Base-by-base conservation (phyloP, 2,113 vertebrate species). In the Phrynosoma platyrhinos region DNA sequence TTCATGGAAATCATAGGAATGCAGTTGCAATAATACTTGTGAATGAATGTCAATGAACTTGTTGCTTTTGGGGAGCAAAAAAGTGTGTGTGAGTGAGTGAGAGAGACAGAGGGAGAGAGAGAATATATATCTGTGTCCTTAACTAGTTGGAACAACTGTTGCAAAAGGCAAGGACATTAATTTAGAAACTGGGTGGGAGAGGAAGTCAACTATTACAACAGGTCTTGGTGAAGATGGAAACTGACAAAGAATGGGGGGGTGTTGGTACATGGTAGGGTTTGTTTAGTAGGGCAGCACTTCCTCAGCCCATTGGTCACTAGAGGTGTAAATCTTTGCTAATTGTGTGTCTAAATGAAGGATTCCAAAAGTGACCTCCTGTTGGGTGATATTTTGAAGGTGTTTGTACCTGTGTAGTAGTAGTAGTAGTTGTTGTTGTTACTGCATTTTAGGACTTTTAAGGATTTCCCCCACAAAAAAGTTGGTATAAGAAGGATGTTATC, bases 11-110 rank as follows among this genome's bases (percentile, higher is more conserved):
- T 86, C 1, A 12, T 92, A 68, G 30, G 30, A 92, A 7, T 87
- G 71, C 72, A 94, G 86, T 92, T 90, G 6, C 42, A 47, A 6
- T 6, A 20, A 90, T 90, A 52, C 84, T 93, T 94, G 30, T 93
- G 85, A 92, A 88, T 91, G 81, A 40, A 92, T 89, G 84, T 89
- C 92, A 93, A 93, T 89, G 87, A 94, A 90, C 62, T 12, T 84
- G 84, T 86, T 90, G 84, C 91, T 88, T 8, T 27, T 71, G 25
- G 27, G 23, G 4, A 16, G 3, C 13, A 62, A 62, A 58, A 62
- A 62, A 14, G 91, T 90, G 93, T 92, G 82, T 94, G 89, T 87
- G 90, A 79, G 87, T 83, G 87, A 58, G 6, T 13, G 10, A 79
- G 42, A 83, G 90, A 80, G 86, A 82, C 4, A 47, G 36, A 27